Conservation (phyloP, 2,888 invertebrate genomes). For the Brachycybe producta region DNA sequence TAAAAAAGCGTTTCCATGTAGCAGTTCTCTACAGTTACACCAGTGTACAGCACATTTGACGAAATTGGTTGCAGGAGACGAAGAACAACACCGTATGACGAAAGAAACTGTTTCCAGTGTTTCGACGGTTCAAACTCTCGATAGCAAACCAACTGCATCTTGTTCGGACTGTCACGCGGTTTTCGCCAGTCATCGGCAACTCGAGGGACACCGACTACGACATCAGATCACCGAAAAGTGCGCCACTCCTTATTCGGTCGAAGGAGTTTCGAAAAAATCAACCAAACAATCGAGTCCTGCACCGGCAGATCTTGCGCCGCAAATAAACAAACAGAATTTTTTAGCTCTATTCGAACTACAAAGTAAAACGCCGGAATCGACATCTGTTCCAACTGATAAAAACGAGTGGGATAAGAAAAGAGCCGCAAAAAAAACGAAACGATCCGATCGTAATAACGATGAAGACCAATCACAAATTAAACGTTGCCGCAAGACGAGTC, state of each 20-base stretch:
- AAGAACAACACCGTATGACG: no score
- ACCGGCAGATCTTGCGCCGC: constrained; percentile 38
- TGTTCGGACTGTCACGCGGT: constrained; percentile 7
- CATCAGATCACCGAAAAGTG: constrained; percentile 17
- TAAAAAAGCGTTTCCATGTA: constrained; percentile 33
- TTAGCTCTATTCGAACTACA: constrained; percentile 65
- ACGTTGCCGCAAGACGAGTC: not conserved
- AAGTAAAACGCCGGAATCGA: constrained; percentile 35
- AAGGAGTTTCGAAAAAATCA: constrained; percentile 12
- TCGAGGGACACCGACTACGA: constrained; percentile 50
- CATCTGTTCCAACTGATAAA: constrained; percentile 34
- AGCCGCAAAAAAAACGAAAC: no score
- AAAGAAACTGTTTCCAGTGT: not conserved
- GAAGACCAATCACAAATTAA: no score
- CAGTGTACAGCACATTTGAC: constrained; percentile 21
- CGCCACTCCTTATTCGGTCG: constrained; percentile 13
- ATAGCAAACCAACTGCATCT: not conserved
- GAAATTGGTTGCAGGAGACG: not conserved
- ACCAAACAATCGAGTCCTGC: not conserved
- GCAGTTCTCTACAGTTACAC: constrained; percentile 31
- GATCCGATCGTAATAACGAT: no score
- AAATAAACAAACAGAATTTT: constrained; percentile 53
- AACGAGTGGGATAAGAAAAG: not conserved
- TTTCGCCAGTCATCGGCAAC: constrained; percentile 7
- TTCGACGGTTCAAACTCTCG: not conserved